Evolutionary conservation across 1,140 invertebrate species (phyloP).

Genomic region (Drosophila erecta): DNA sequence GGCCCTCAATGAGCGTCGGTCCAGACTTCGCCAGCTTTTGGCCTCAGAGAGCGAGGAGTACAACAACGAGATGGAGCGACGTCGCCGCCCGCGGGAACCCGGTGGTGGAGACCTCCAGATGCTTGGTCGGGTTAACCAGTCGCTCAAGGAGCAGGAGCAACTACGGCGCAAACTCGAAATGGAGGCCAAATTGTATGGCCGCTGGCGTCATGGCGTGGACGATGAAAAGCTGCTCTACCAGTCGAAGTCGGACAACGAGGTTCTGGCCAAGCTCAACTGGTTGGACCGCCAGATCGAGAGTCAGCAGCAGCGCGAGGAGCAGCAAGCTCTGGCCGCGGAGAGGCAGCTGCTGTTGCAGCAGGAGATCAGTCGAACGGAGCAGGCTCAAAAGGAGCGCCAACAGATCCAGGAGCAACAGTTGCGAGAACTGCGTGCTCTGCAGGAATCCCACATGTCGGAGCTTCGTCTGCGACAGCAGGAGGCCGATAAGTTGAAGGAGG

Average conservation of each 20-base stretch:
- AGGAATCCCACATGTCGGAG: slow-evolving; percentile 72
- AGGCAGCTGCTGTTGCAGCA: slow-evolving; percentile 83
- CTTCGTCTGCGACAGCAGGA: slow-evolving; percentile 69
- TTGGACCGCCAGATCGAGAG: slow-evolving; percentile 85
- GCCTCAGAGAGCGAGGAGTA: slow-evolving; percentile 85
- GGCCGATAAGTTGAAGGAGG: slow-evolving; percentile 62
- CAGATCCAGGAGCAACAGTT: slow-evolving; percentile 74
- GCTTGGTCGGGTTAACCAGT: slow-evolving; percentile 82
- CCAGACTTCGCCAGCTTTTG: slow-evolving; percentile 85
- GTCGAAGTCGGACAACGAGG: slow-evolving; percentile 75
- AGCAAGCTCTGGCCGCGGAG: slow-evolving; percentile 76
- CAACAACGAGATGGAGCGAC: slow-evolving; percentile 84
- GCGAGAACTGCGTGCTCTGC: slow-evolving; percentile 63
- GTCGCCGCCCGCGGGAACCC: slow-evolving; percentile 21
- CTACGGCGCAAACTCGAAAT: slow-evolving; percentile 85
- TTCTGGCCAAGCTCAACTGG: slow-evolving; percentile 86
- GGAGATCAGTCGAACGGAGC: slow-evolving; percentile 67
- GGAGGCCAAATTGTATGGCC: slow-evolving; percentile 85
- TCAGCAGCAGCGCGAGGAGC: slow-evolving; percentile 84
- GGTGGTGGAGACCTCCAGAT: slow-evolving; percentile 55
- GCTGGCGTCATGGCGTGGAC: slow-evolving; percentile 84
- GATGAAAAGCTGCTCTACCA: slow-evolving; percentile 82
- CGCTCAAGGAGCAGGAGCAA: slow-evolving; percentile 83
- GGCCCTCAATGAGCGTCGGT: slow-evolving; percentile 83
- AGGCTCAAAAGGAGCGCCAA: slow-evolving; percentile 69